These are phyloP conservation scores for Echinarachnius parma DNA, from an alignment of 53 echinoderm and acorn worm species.

Conservation along the genomic window DNA sequence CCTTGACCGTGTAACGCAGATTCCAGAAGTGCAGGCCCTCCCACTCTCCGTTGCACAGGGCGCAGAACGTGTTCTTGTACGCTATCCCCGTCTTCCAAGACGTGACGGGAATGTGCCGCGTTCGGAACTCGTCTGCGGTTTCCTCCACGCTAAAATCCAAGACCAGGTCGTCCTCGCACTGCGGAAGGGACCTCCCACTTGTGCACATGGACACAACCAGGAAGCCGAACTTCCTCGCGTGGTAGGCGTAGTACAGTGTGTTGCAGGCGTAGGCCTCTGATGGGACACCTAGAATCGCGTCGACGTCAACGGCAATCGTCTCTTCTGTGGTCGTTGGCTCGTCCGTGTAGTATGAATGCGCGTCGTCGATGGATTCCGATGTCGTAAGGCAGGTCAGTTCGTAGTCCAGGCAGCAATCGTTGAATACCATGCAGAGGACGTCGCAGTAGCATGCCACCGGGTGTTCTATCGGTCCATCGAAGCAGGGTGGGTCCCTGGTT, in stretches of 20 bases:
- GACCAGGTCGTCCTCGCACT: slow-evolving; percentile 17
- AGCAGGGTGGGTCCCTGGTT: slow-evolving; percentile 3
- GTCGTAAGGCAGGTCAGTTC: slow-evolving; percentile 3
- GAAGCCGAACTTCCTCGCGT: background rate
- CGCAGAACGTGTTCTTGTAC: slow-evolving; percentile 52
- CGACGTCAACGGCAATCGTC: background rate
- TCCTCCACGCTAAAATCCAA: background rate
- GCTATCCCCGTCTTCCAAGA: background rate
- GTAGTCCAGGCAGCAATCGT: slow-evolving; percentile 68
- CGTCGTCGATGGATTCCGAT: too few species aligned
- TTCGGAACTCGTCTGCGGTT: background rate
- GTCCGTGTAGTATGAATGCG: background rate
- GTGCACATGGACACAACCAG: slow-evolving; percentile 19
- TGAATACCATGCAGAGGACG: slow-evolving; percentile 35
- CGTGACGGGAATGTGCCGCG: slow-evolving; percentile 26
- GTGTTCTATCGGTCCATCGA: slow-evolving; percentile 1
- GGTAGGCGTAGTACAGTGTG: background rate
- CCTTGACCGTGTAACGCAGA: too few species aligned
- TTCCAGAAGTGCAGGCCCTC: background rate
- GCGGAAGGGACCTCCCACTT: background rate
- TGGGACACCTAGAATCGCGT: slow-evolving; percentile 2
- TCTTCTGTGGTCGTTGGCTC: background rate
- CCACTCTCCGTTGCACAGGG: slow-evolving; percentile 40
- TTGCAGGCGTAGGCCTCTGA: slow-evolving; percentile 14
- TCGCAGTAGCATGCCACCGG: slow-evolving; percentile 53